phyloP scores from a whole-genome alignment of 2,888 invertebrate species.

The Dynastes hyllus region DNA sequence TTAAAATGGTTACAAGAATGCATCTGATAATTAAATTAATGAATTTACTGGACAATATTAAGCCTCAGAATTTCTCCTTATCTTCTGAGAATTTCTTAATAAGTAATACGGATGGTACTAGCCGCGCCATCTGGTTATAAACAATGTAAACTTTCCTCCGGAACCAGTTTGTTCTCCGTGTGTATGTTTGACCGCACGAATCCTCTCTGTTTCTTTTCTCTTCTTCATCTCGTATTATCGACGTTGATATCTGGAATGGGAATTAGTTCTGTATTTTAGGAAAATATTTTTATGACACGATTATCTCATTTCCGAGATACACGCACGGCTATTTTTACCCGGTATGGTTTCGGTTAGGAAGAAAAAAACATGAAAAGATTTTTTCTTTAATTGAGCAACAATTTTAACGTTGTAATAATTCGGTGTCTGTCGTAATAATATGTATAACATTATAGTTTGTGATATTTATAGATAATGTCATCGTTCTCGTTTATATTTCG shows the following conservation, averaged over 20 bases:
- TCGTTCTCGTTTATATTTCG: neutral
- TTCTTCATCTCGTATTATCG: conserved; percentile 22
- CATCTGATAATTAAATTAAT: no score
- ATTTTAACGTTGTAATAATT: conserved; percentile 32
- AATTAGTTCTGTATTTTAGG: conserved; percentile 42
- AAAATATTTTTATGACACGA: conserved; percentile 45
- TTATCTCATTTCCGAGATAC: conserved; percentile 44
- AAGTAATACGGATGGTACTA: conserved; percentile 5
- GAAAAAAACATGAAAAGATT: neutral
- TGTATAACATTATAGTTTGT: conserved; percentile 36
- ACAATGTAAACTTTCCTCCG: conserved; percentile 44
- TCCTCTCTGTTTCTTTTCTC: conserved; percentile 3
- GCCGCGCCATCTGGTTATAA: conserved; percentile 40
- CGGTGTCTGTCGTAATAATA: conserved; percentile 43
- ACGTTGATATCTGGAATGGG: conserved; percentile 35
- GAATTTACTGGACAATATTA: no score
- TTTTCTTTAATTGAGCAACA: conserved; percentile 42
- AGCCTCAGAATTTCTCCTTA: no score
- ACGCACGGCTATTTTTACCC: neutral
- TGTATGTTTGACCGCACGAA: conserved; percentile 11
- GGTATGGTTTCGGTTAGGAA: neutral
- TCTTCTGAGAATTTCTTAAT: neutral
- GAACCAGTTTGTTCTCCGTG: conserved; percentile 34
- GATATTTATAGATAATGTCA: conserved; percentile 14
- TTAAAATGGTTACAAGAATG: no score